Conservation (phyloP, 2,888 invertebrate species). For the Tetropium fuscum region DNA sequence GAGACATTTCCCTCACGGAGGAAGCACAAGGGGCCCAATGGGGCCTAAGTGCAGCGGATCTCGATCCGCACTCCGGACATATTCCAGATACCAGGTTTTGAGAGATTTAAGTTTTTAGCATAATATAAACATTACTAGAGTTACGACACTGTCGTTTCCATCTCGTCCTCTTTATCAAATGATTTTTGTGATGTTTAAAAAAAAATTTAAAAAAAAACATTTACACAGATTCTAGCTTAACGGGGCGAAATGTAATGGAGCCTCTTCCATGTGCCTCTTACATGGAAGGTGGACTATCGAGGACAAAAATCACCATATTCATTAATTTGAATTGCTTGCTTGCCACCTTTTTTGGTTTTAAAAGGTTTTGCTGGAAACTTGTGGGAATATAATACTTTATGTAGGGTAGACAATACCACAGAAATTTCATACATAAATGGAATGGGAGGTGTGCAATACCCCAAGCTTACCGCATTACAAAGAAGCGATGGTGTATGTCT, state of each 20-base stretch:
- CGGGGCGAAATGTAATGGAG: constrained; percentile 4
- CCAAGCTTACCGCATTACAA: neutral
- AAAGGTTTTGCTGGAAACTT: constrained; percentile 18
- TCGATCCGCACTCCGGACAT: no score
- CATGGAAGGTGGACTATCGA: constrained; percentile 11
- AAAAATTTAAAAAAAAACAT: no score
- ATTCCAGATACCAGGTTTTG: no score
- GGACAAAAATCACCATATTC: constrained; percentile 23
- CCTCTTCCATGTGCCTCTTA: no score
- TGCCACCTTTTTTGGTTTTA: no score
- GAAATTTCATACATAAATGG: constrained; percentile 2
- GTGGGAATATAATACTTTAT: constrained; percentile 13
- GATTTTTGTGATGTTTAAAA: constrained; percentile 16
- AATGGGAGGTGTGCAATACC: constrained; percentile 3
- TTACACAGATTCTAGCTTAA: constrained; percentile 19
- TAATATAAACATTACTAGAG: neutral
- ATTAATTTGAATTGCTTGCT: no score
- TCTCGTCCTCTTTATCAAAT: constrained; percentile 4
- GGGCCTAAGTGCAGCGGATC: no score
- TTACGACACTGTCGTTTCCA: constrained; percentile 7
- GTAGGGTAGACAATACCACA: constrained; percentile 3
- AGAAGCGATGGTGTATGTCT: constrained; percentile 1
- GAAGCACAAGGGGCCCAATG: no score
- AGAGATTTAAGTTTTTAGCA: constrained; percentile 22
- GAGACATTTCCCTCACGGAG: no score